Evolutionary conservation across 2,113 vertebrate species (phyloP), one percentile per base, ranked within the genome.

Genomic region (Solea senegalensis): DNA sequence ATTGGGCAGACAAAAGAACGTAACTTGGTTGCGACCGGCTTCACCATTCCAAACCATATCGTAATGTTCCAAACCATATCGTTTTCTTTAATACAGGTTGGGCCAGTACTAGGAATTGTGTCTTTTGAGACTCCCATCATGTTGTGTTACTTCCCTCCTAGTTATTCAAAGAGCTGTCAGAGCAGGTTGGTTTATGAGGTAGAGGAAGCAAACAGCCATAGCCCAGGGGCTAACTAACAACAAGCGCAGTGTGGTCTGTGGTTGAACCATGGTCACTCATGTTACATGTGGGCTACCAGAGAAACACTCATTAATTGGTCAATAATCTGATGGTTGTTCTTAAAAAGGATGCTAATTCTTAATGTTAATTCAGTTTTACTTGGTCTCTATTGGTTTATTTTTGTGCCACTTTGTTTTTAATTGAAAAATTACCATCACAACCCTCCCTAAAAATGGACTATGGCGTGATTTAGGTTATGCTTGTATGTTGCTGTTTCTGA

Each of bases 141-240:
- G n/a, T n/a, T n/a, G n/a, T n/a, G n/a, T n/a, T n/a, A n/a, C n/a
- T n/a, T n/a, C n/a, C n/a, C n/a, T n/a, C n/a, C n/a, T n/a, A n/a
- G n/a, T n/a, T n/a, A n/a, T 58, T 68, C 16, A 39, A 67, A 66
- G 26, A 65, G 26, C 44, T 56, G 4, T 78, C 53, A 5, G 55
- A 76, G 39, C 62, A 59, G 60, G 50, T 81, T 72, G 65, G 45
- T 73, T 76, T 83, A 80, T 81, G 60, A 80, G 64, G 72, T 76
- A 21, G 62, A 72, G 40, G 65, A 65, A 77, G 62, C 46, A 65
- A 74, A 58, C 43, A 55, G 64, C n/a, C 58, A 43, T 59, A 65
- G 46, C 61, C 34, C 60, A 52, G 41, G 40, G 40, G 28, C 51
- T 26, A 49, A 55, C 59, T 73, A 71, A 65, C 27, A 70, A 26